Evolutionary conservation across 1,140 invertebrate genomes (phyloP).

Genomic region (Eufriesea mexicana): DNA sequence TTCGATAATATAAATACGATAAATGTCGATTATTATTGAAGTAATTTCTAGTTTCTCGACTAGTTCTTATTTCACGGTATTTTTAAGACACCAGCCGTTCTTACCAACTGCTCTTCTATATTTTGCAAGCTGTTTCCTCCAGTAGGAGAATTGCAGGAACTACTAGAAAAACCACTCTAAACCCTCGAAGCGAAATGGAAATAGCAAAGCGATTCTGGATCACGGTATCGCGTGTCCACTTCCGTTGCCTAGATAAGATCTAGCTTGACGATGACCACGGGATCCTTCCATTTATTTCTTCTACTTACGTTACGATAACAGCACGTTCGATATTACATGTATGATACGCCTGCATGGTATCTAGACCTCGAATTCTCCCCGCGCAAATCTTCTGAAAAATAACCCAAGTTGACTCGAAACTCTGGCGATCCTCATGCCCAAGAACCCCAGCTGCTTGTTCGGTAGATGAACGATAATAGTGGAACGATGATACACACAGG

Average conservation of each 20-base stretch:
- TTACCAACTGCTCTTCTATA: neutral
- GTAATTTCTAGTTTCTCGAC: too few relatives aligned
- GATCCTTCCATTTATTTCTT: conserved; percentile 23
- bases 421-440: too few relatives aligned
- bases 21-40: too few relatives aligned
- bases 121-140: neutral
- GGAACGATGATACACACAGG: too few relatives aligned
- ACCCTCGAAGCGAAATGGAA: neutral
- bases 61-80: too few relatives aligned
- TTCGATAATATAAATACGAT: too few relatives aligned
- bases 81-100: too few relatives aligned
- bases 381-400: neutral
- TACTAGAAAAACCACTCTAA: conserved; percentile 10
- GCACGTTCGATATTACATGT: conserved; percentile 14
- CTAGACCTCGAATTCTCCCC: neutral
- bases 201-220: neutral
- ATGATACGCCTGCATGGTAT: neutral
- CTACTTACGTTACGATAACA: neutral
- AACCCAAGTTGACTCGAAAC: neutral
- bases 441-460: too few relatives aligned
- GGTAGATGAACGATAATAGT: too few relatives aligned
- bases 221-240: conserved; percentile 20
- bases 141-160: neutral
- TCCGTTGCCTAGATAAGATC: conserved; percentile 21
- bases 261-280: conserved; percentile 24